Evolutionary conservation across 2,888 invertebrate genomes (phyloP).

Genomic region (Lithodes maja): DNA sequence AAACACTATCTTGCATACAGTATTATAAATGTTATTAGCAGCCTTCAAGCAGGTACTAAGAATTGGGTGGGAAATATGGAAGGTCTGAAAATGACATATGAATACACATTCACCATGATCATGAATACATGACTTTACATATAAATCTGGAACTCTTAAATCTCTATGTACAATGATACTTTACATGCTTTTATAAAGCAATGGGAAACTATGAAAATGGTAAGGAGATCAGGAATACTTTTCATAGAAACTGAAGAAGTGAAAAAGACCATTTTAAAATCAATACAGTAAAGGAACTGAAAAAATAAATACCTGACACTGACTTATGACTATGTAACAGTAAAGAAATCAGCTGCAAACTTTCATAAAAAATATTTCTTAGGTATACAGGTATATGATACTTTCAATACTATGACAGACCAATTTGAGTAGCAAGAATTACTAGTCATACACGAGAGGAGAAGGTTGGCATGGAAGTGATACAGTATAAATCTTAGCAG

Average conservation of each 20-base stretch:
- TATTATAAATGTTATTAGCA: conserved; percentile 1
- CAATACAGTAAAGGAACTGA: conserved; percentile 44
- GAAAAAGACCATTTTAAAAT: conserved; percentile 1
- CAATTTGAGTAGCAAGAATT: conserved; percentile 41
- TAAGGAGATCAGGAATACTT: conserved; percentile 51
- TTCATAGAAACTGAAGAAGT: conserved; percentile 33
- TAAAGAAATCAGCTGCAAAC: conserved; percentile 41
- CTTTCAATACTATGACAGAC: conserved; percentile 18
- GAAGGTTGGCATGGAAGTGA: conserved; percentile 35
- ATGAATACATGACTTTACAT: conserved; percentile 64
- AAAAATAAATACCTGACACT: conserved; percentile 40
- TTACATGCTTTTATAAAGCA: conserved; percentile 65
- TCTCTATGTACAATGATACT: conserved; percentile 62
- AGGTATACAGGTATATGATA: background rate
- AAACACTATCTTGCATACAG: conserved; percentile 32
- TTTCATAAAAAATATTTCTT: conserved; percentile 30
- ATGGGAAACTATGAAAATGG: conserved; percentile 53
- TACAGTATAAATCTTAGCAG: conserved; percentile 42
- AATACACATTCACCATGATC: conserved; percentile 67
- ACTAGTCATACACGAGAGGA: conserved; percentile 7
- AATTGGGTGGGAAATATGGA: conserved; percentile 51
- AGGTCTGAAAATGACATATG: conserved; percentile 66
- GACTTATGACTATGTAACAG: conserved; percentile 27
- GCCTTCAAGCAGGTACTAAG: conserved; percentile 61
- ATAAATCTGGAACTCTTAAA: conserved; percentile 67